Base-by-base conservation (phyloP, 1,140 invertebrate species). In the Pteromalus puparum region DNA sequence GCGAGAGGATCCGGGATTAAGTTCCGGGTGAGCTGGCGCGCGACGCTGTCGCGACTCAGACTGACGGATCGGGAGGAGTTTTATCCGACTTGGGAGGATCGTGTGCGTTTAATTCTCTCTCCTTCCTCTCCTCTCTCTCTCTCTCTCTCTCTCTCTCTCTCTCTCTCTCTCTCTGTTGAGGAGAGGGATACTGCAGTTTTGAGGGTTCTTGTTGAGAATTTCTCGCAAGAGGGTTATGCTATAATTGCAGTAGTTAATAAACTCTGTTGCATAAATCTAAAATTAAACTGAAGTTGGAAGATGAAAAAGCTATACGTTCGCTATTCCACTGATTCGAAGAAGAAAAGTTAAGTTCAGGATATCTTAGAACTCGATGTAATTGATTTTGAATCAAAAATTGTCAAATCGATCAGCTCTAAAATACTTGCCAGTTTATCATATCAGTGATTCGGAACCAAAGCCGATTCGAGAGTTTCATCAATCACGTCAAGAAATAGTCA, bases 121-220 rank as follows among this genome's bases (percentile, higher is more conserved):
- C n/a, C n/a, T n/a, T n/a, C n/a, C n/a, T n/a, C n/a, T n/a, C n/a
- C n/a, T n/a, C n/a, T n/a, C n/a, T n/a, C n/a, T n/a, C n/a, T n/a
- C n/a, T n/a, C n/a, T n/a, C n/a, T n/a, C n/a, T 10, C 46, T 10
- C 9, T 10, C 46, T 10, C 46, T 48, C 13, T 3, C 1, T 53
- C 48, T 53, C 0, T 18, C 48, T 53, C 48, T 53, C 13, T 9
- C 21, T 61, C 53, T 7, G 21, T 7, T 18, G 6, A 6, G 53
- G 18, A n/a, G 53, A 61, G 68, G 26, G 12, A 26, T 70, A 70
- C 28, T 70, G 68, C 68, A 70, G 68, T 70, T 38, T 74, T 38
- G 72, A 74, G 72, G 26, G 72, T 38, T 74, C 72, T 74, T 74
- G 72, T 74, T 74, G 72, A 10, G 72, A 42, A 38, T 74, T 74